Percentiles rank a stretch among this genome's conserved stretches.
These are phyloP conservation scores for Caenorhabditis sp. DNA, from an alignment of 2,888 invertebrate genomes.

Conservation along the genomic window DNA sequence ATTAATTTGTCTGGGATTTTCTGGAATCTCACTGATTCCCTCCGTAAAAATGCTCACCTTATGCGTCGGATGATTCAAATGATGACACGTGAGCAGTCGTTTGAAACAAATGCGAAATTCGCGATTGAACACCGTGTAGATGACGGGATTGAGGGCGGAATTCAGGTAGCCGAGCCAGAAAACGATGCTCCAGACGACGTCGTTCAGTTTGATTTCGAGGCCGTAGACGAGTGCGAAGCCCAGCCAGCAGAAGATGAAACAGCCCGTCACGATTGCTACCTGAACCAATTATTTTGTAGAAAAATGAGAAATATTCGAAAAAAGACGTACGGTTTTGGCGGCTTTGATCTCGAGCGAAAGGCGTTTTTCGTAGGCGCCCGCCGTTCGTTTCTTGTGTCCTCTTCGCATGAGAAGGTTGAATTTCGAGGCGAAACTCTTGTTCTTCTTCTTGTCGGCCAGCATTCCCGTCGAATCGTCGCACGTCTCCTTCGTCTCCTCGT, in stretches of 20 bases:
- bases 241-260: conserved; percentile 96
- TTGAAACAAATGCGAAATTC: conserved; percentile 79
- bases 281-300: conserved; percentile 53
- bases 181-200: conserved; percentile 84
- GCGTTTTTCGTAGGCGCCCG: conserved; percentile 77
- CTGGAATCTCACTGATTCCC: not conserved
- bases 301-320: not conserved
- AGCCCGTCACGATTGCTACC: conserved; percentile 91
- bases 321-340: conserved; percentile 60
- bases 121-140: conserved; percentile 80
- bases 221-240: conserved; percentile 86
- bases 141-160: conserved; percentile 90
- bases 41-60: conserved; percentile 24
- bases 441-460: conserved; percentile 29
- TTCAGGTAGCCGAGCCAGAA: conserved; percentile 99
- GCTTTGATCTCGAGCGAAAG: conserved; percentile 78
- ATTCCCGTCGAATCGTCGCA: conserved; percentile 24
- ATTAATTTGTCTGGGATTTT: not conserved
- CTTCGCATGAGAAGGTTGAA: conserved; percentile 58
- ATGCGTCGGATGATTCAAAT: conserved; percentile 69
- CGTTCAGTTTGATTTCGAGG: conserved; percentile 70
- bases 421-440: conserved; percentile 51
- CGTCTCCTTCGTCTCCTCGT: conserved; percentile 24
- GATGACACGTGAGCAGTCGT: conserved; percentile 77
- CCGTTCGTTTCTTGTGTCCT: conserved; percentile 68